Conservation (phyloP, 2,888 invertebrate genomes). For the Augochlorella aurata region DNA sequence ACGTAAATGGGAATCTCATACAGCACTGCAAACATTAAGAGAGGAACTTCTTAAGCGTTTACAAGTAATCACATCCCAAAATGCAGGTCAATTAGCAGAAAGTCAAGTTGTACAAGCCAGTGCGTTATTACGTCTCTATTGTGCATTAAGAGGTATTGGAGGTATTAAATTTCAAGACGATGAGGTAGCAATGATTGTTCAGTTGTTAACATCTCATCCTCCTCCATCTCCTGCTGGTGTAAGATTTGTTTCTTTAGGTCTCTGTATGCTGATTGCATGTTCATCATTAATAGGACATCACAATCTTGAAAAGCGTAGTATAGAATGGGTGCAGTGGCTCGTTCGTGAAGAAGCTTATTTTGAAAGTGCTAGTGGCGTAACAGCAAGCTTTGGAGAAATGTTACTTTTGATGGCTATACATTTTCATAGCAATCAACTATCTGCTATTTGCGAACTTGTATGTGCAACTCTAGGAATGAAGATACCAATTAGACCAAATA, state of each 20-base stretch:
- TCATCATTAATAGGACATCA: conserved; percentile 90
- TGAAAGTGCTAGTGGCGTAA: conserved; percentile 91
- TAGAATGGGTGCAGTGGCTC: conserved; percentile 97
- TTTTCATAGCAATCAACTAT: conserved; percentile 96
- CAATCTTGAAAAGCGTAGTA: conserved; percentile 90
- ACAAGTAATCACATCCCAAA: conserved; percentile 86
- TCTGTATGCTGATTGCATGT: conserved; percentile 97
- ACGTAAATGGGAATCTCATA: conserved; percentile 89
- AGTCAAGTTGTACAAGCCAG: conserved; percentile 92
- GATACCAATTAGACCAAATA: conserved; percentile 92
- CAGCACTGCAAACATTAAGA: conserved; percentile 87
- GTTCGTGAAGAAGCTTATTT: conserved; percentile 95
- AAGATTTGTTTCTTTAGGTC: conserved; percentile 94
- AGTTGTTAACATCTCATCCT: conserved; percentile 93
- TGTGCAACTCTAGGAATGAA: conserved; percentile 98
- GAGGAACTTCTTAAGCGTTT: conserved; percentile 90
- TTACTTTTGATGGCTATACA: conserved; percentile 97
- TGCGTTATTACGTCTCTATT: conserved; percentile 94
- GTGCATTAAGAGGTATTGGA: conserved; percentile 95
- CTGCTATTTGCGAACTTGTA: conserved; percentile 96
- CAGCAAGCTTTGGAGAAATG: conserved; percentile 97
- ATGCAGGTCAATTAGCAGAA: conserved; percentile 85
- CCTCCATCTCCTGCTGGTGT: conserved; percentile 96
- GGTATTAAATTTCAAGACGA: conserved; percentile 97
- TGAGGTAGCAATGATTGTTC: conserved; percentile 92